Percentiles rank a stretch among this genome's conserved stretches.
These are phyloP conservation scores for Mobula hypostoma DNA, from an alignment of 2,113 vertebrate genomes.

Conservation along the genomic window DNA sequence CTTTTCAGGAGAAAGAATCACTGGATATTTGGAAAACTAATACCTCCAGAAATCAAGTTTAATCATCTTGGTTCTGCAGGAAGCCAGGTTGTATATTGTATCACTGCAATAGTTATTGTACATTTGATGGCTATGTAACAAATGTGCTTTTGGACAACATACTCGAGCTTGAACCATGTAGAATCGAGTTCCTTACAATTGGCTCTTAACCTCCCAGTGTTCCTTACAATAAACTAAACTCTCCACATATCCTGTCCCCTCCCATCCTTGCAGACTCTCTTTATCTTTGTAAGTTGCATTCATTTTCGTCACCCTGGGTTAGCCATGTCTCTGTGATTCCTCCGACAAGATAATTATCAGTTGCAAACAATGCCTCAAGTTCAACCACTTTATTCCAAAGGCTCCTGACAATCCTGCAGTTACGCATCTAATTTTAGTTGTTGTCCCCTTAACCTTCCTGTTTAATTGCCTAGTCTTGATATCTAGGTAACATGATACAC, in stretches of 20 bases:
- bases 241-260: slow-evolving; percentile 20
- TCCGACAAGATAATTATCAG: slow-evolving; percentile 27
- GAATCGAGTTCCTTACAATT: too few species aligned
- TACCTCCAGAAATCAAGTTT: too few species aligned
- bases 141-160: too few species aligned
- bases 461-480: slow-evolving; percentile 30
- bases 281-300: slow-evolving; percentile 31
- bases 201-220: slow-evolving; percentile 29
- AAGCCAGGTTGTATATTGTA: too few species aligned
- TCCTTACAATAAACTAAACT: slow-evolving; percentile 18
- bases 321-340: slow-evolving; percentile 32
- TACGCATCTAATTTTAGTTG: slow-evolving; percentile 32
- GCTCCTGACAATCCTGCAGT: slow-evolving; percentile 15
- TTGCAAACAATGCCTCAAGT: slow-evolving; percentile 30
- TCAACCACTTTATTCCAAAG: slow-evolving; percentile 31
- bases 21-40: too few species aligned
- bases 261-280: slow-evolving; percentile 20
- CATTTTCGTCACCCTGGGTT: slow-evolving; percentile 35
- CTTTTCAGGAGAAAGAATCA: too few species aligned
- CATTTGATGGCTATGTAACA: too few species aligned
- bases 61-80: too few species aligned
- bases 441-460: slow-evolving; percentile 33
- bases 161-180: too few species aligned
- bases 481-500: slow-evolving; percentile 13
- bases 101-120: too few species aligned